Conservation (phyloP, 2,888 invertebrate genomes). For the Agrochola litura region DNA sequence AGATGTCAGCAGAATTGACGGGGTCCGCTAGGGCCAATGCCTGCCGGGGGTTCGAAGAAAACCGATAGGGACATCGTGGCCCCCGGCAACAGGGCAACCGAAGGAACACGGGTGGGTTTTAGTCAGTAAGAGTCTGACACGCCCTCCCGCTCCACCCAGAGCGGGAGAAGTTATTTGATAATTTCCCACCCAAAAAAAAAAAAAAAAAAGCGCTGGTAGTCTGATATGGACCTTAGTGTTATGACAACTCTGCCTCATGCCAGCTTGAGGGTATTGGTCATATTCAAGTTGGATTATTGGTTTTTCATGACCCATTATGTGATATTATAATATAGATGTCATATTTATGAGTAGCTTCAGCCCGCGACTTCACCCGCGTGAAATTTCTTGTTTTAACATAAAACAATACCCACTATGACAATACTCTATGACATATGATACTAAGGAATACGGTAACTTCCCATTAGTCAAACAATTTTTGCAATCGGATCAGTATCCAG, state of each 20-base stretch:
- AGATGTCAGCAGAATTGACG: no score
- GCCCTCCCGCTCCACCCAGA: no score
- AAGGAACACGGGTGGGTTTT: no score
- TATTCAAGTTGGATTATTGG: background rate
- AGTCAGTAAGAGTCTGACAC: no score
- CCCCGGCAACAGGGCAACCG: no score
- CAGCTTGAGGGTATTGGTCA: background rate
- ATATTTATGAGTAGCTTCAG: background rate
- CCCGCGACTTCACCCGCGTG: fast-evolving
- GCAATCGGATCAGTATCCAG: background rate
- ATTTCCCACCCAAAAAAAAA: no score
- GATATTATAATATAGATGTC: background rate
- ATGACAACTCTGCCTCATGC: background rate
- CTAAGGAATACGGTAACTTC: background rate
- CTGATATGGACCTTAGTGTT: background rate
- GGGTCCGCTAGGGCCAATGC: no score
- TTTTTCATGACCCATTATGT: background rate
- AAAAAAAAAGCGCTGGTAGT: no score
- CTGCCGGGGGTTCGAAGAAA: no score
- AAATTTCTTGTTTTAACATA: background rate
- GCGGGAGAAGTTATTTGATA: no score
- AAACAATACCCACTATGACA: background rate
- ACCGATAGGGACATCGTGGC: no score
- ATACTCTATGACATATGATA: background rate
- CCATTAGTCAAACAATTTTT: background rate